These are phyloP conservation scores for Neomonachus schauinslandi DNA, from an alignment of 2,113 vertebrate species.

Conservation along the genomic window DNA sequence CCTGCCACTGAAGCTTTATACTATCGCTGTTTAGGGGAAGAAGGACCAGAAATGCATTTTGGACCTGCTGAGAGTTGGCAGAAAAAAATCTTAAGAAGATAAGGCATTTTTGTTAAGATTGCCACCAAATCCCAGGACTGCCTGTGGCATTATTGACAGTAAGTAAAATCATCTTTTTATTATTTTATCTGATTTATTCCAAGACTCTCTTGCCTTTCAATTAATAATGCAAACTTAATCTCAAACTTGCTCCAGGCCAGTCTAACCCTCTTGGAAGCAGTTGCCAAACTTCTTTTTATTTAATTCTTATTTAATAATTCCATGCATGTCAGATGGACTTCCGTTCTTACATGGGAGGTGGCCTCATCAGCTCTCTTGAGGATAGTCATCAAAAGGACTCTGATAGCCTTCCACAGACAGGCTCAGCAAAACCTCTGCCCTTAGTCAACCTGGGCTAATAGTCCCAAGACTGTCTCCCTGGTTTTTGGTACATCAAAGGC, in stretches of 20 bases:
- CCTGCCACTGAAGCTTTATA: background rate
- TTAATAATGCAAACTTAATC: conserved; percentile 76
- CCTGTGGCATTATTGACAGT: conserved; percentile 27
- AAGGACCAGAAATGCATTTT: conserved; percentile 33
- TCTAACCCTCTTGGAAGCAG: conserved; percentile 28
- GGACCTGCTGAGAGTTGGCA: conserved; percentile 43
- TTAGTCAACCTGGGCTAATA: conserved; percentile 15
- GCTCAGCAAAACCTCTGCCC: background rate
- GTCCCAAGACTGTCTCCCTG: background rate
- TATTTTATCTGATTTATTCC: conserved; percentile 64
- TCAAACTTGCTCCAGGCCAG: conserved; percentile 53
- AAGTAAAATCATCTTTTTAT: conserved; percentile 61
- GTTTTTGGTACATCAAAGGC: background rate
- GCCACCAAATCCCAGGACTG: conserved; percentile 46
- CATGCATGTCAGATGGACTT: conserved; percentile 41
- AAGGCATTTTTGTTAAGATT: conserved; percentile 63
- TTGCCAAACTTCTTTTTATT: conserved; percentile 50
- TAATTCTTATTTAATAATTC: conserved; percentile 53
- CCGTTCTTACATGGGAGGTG: background rate
- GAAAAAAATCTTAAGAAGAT: conserved; percentile 46
- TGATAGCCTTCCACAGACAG: background rate
- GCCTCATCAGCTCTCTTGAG: background rate
- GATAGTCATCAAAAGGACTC: background rate
- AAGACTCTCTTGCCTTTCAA: conserved; percentile 63
- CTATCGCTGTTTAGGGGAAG: background rate